Conservation (phyloP, 2,113 vertebrate genomes). For the Macrotus californicus region DNA sequence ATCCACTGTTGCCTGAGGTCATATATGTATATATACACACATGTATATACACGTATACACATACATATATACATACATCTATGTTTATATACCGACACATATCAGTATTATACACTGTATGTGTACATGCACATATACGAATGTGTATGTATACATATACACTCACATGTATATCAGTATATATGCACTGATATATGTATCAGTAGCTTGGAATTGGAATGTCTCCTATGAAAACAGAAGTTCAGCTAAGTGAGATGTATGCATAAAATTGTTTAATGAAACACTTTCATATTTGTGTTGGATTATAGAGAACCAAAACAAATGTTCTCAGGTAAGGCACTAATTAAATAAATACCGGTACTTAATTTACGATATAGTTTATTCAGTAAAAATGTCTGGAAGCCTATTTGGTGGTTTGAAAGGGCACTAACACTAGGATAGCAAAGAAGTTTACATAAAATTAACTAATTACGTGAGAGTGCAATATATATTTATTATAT, state of each 20-base stretch:
- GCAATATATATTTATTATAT: background rate
- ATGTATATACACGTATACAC: background rate
- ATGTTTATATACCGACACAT: background rate
- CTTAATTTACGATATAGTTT: background rate
- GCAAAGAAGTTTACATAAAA: background rate
- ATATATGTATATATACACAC: too few species aligned
- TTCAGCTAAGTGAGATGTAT: background rate
- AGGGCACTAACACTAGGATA: background rate
- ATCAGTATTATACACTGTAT: background rate
- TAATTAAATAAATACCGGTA: background rate
- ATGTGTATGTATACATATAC: background rate
- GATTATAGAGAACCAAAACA: background rate
- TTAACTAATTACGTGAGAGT: background rate
- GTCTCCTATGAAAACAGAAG: background rate
- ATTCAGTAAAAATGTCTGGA: background rate
- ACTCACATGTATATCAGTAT: background rate
- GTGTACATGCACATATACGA: too few species aligned
- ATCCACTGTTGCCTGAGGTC: conserved; percentile 43
- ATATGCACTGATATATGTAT: background rate
- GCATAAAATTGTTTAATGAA: background rate
- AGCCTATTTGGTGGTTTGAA: background rate
- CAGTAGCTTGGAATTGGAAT: background rate
- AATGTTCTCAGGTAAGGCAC: background rate
- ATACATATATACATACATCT: background rate
- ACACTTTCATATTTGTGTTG: background rate